Conservation (phyloP, 2,797 vertebrate species). For the Neosalanx taihuensis region DNA sequence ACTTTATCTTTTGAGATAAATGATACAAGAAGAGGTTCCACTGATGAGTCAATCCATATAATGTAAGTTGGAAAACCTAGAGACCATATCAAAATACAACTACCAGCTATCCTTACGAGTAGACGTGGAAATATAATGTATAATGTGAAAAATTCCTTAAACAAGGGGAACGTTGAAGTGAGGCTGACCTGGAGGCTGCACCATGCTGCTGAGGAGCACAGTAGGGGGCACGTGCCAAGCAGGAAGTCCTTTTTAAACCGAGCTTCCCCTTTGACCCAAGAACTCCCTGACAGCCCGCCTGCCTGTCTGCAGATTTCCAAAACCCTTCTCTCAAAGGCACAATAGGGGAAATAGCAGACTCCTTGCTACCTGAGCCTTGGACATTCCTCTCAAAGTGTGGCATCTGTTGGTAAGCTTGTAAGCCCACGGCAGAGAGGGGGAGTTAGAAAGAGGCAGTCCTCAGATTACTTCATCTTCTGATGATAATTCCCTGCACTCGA, state of each 20-base stretch:
- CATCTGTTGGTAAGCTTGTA: constrained; percentile 25
- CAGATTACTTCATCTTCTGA: constrained; percentile 69
- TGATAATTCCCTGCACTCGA: constrained; percentile 65
- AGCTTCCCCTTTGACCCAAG: constrained; percentile 12
- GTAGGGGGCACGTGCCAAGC: constrained; percentile 6
- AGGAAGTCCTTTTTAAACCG: constrained; percentile 4
- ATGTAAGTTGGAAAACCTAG: not conserved
- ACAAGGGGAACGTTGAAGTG: not conserved
- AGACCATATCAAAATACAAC: not conserved
- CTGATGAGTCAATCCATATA: not conserved
- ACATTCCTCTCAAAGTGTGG: constrained; percentile 41
- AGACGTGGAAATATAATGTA: no score
- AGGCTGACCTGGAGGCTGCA: not conserved
- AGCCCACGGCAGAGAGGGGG: constrained; percentile 38
- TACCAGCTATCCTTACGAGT: no score
- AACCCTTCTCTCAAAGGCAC: constrained; percentile 38
- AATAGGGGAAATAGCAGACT: constrained; percentile 20
- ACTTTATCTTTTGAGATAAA: not conserved
- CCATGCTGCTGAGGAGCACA: not conserved
- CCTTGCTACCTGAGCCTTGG: constrained; percentile 44
- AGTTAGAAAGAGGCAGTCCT: constrained; percentile 55
- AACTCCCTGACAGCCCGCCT: constrained; percentile 8
- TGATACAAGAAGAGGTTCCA: not conserved
- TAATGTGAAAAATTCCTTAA: no score
- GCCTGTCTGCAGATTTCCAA: constrained; percentile 47